Evolutionary conservation across 2,113 vertebrate genomes (phyloP).

Genomic region (Octodon degus): DNA sequence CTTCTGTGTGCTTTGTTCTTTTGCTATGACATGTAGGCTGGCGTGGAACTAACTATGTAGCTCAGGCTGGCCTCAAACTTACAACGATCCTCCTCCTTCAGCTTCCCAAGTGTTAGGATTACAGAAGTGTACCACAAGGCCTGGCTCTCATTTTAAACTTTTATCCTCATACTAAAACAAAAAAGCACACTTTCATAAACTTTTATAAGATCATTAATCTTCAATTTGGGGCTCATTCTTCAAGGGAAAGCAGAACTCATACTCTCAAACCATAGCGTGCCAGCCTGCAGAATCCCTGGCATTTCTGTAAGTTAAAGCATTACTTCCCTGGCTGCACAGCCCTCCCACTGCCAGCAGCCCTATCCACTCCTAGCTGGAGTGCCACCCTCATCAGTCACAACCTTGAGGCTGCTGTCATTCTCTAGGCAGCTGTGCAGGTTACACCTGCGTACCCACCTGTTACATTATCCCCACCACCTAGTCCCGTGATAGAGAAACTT

Average conservation of each 20-base stretch:
- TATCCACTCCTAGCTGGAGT: background rate
- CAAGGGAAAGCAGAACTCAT: background rate
- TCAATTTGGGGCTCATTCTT: background rate
- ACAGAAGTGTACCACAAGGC: background rate
- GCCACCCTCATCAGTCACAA: background rate
- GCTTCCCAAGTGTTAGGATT: background rate
- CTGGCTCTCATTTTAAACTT: background rate
- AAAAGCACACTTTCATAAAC: background rate
- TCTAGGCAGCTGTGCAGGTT: background rate
- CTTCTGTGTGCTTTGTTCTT: background rate
- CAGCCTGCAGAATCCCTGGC: background rate
- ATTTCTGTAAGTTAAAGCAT: background rate
- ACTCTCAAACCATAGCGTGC: background rate
- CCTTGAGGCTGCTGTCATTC: background rate
- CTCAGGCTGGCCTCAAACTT: background rate
- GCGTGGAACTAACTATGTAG: background rate
- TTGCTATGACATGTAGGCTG: background rate
- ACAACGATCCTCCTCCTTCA: background rate
- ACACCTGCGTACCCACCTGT: background rate
- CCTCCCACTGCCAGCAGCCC: background rate
- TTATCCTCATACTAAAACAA: background rate
- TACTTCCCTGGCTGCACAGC: background rate
- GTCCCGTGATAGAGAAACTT: background rate
- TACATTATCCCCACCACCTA: background rate
- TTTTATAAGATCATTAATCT: slow-evolving; percentile 1